Evolutionary conservation across 1,140 invertebrate genomes (phyloP).

Genomic region (Penaeus indicus): DNA sequence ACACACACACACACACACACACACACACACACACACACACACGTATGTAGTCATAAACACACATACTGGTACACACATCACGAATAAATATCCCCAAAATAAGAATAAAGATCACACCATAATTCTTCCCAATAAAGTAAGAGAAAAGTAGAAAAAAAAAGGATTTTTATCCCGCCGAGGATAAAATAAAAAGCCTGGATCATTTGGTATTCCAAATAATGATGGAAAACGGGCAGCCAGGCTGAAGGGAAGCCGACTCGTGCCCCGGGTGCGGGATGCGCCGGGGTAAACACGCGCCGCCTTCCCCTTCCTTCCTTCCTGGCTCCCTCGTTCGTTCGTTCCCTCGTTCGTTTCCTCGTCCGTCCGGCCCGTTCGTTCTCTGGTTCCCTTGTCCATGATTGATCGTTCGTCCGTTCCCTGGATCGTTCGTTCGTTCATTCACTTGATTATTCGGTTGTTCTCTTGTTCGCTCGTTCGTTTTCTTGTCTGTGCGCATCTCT

Average conservation of each 20-base stretch:
- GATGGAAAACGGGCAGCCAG: constrained; percentile 38
- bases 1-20: neutral
- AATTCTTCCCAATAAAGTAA: neutral
- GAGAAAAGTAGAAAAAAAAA: neutral
- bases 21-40: neutral
- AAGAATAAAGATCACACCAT: no score
- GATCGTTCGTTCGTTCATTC: no score
- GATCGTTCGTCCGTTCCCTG: no score
- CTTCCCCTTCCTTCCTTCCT: constrained; percentile 1
- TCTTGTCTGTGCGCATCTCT: no score
- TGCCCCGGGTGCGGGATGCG: constrained; percentile 29
- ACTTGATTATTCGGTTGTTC: no score
- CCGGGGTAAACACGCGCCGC: constrained; percentile 39
- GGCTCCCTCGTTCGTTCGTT: neutral
- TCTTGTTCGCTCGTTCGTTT: no score
- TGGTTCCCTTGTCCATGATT: no score
- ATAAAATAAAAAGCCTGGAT: constrained; percentile 40
- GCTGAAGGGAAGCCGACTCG: constrained; percentile 24
- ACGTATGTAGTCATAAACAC: no score
- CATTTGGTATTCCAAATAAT: constrained; percentile 57
- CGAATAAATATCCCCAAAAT: no score
- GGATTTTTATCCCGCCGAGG: neutral
- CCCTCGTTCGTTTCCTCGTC: neutral
- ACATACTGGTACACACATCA: no score
- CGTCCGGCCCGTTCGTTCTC: no score